phyloP scores from a whole-genome alignment of 2,113 vertebrate genomes.

The Chloropsis cyanopogon region DNA sequence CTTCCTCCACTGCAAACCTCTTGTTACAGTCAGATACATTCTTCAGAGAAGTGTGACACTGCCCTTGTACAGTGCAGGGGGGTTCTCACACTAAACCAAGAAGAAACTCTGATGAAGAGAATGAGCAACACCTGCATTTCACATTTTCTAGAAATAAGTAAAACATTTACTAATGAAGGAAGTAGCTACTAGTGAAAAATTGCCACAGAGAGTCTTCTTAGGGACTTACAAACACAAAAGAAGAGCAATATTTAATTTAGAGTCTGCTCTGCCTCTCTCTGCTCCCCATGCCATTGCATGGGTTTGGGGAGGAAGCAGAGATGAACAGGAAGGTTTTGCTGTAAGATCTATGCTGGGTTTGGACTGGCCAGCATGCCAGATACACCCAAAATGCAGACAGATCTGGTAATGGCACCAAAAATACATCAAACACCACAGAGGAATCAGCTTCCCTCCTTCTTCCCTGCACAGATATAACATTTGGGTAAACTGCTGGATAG shows the following conservation, averaged over 20 bases:
- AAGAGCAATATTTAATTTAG: not conserved
- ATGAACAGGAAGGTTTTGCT: not conserved
- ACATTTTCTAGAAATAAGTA: not conserved
- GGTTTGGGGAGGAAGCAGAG: not conserved
- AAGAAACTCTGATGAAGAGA: not conserved
- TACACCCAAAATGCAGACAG: not conserved
- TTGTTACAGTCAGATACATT: not conserved
- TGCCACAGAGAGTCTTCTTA: not conserved
- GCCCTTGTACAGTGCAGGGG: not conserved
- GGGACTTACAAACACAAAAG: not conserved
- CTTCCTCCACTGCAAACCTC: not conserved
- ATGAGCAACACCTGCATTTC: not conserved
- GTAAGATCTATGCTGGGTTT: not conserved
- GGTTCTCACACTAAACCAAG: not conserved
- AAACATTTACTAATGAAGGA: not conserved
- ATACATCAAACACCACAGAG: not conserved
- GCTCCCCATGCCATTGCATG: not conserved
- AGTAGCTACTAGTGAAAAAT: not conserved
- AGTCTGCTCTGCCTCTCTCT: not conserved
- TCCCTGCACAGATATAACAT: not conserved
- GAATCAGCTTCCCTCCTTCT: not conserved
- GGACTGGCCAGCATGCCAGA: not conserved
- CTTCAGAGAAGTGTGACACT: not conserved
- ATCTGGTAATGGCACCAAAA: not conserved
- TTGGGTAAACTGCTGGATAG: not conserved